Evolutionary conservation across 2,888 invertebrate species (phyloP).

Genomic region (Drosophila monieri): DNA sequence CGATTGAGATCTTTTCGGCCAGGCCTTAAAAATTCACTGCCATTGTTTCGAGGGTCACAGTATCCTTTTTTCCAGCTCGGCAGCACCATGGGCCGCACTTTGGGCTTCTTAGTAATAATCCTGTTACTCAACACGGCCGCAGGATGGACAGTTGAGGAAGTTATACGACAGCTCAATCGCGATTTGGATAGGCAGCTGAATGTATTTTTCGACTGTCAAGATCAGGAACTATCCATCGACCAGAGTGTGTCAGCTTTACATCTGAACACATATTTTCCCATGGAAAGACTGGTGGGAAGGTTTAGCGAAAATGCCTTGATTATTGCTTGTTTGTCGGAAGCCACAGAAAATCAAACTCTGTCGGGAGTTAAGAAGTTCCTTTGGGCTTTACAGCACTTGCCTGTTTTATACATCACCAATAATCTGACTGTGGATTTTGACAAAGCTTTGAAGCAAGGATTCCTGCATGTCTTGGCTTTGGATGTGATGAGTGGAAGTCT

Average conservation of each 20-base stretch:
- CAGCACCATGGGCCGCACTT: conserved; percentile 14
- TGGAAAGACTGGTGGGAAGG: conserved; percentile 18
- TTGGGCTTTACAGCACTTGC: conserved; percentile 33
- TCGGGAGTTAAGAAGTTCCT: conserved; percentile 11
- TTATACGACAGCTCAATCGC: conserved; percentile 24
- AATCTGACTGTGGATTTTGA: conserved; percentile 25
- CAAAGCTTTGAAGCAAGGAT: conserved; percentile 37
- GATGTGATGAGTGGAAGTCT: not conserved
- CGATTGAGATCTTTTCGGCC: conserved; percentile 43
- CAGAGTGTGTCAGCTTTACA: conserved; percentile 8
- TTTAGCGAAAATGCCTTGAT: conserved; percentile 21
- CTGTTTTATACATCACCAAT: conserved; percentile 6
- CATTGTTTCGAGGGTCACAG: conserved; percentile 15
- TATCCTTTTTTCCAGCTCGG: conserved; percentile 33
- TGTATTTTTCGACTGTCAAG: conserved; percentile 28
- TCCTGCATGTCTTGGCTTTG: conserved; percentile 38
- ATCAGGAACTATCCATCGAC: not conserved
- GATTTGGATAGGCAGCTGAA: conserved; percentile 10
- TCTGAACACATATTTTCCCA: not conserved
- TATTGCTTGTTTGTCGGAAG: conserved; percentile 1
- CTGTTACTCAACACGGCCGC: not conserved
- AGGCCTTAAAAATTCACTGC: conserved; percentile 33
- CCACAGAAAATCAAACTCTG: not conserved
- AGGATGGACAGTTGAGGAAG: conserved; percentile 8
- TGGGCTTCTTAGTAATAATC: conserved; percentile 1